Evolutionary conservation across 1,140 invertebrate species (phyloP), one percentile per base, ranked within the genome.

Genomic region (Hylaeus anthracinus): DNA sequence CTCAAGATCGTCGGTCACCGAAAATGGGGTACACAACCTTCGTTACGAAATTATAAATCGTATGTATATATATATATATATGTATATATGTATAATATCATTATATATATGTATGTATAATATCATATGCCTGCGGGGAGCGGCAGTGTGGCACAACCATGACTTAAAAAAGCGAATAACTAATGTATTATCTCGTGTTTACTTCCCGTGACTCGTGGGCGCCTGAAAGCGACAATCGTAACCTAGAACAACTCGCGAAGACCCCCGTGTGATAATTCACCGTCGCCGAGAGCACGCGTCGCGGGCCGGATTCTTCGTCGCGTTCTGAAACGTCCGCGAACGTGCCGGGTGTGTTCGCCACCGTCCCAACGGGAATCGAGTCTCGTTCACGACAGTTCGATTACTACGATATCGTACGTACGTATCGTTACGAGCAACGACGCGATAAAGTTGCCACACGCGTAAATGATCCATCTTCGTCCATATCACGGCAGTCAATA

Each of bases 41-140:
- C 86, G 90, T 93, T 92, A 92, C 91, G 89, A 90, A 91, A 91
- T 90, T 89, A 91, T 90, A 90, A 90, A 91, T 91, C 82, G 82
- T 87, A 86, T 82, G 83, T 81, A 65, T 65, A 71, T 85, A 80
- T 83, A 51, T 51, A 56, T 65, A 71, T 85, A 80, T 83, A 71
- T 84, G 53, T 82, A 72, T 77, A 75, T 85, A 86, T 81, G 74
- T 86, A 70, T 71, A 70, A 61, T 78, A 80, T 80, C 15, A 55
- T 70, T 64, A 80, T 81, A 45, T 86, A 84, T 86, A 87, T 89
- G 72, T 85, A 72, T 77, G 79, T 84, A 72, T 83, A 79, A 86
- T 86, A 85, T 86, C 71, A 72, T 86, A 86, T 85, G 85, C 88
- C 88, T 82, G 74, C 79, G 65, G 73, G 77, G 79, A 86, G 81